Percentiles rank a stretch among this genome's conserved stretches.
phyloP scores from a whole-genome alignment of 2,113 vertebrate genomes.

The Cepphus grylle region DNA sequence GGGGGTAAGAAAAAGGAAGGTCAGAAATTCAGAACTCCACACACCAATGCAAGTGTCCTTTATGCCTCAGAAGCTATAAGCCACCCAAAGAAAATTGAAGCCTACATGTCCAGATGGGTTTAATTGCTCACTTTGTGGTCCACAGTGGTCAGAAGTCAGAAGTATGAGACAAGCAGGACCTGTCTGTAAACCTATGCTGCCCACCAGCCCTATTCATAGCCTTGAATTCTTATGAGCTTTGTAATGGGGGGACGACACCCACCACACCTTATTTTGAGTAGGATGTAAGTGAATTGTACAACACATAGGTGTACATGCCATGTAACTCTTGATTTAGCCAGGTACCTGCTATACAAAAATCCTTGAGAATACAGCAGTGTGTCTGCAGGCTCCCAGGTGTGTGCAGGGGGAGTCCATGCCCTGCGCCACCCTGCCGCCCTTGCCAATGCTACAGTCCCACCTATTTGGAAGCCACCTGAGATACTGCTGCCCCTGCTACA shows the following conservation, averaged over 20 bases:
- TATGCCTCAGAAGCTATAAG: neutral
- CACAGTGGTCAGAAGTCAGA: neutral
- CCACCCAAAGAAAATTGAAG: neutral
- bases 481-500: neutral
- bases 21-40: neutral
- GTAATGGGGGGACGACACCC: neutral
- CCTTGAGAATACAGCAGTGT: neutral
- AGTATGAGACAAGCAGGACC: neutral
- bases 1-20: neutral
- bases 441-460: neutral
- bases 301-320: neutral
- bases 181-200: fast-evolving
- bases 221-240: neutral
- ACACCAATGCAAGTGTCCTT: neutral
- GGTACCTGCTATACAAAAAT: neutral
- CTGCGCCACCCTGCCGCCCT: neutral
- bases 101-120: neutral
- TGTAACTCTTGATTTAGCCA: neutral
- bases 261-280: neutral
- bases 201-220: neutral
- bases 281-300: neutral
- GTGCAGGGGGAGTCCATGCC: too few relatives aligned
- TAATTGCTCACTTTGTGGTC: neutral
- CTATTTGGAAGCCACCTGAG: neutral
- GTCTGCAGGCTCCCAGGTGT: neutral